Percentiles rank a stretch among this genome's conserved stretches.
phyloP scores from a whole-genome alignment of 2,888 invertebrate genomes.

The Pyrgus malvae region DNA sequence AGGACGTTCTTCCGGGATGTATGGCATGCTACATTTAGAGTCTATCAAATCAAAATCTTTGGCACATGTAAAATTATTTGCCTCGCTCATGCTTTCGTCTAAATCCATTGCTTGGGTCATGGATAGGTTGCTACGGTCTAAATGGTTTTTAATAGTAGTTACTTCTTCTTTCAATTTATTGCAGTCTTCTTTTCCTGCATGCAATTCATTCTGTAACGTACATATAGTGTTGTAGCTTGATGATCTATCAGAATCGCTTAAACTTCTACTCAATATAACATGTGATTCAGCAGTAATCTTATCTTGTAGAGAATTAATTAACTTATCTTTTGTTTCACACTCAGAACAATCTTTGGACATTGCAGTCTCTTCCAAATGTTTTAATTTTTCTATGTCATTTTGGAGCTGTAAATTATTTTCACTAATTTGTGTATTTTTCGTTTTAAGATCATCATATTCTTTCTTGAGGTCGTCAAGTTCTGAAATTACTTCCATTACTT shows the following conservation, averaged over 20 bases:
- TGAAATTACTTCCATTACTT: slow-evolving; percentile 81
- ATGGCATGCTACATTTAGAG: slow-evolving; percentile 44
- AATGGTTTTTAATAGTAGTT: slow-evolving; percentile 67
- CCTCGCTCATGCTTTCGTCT: slow-evolving; percentile 59
- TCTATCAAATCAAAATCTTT: slow-evolving; percentile 43
- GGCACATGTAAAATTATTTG: slow-evolving; percentile 44
- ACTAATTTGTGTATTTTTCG: slow-evolving; percentile 42
- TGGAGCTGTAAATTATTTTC: slow-evolving; percentile 45
- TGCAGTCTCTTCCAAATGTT: slow-evolving; percentile 22
- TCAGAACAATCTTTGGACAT: slow-evolving; percentile 40
- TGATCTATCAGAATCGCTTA: slow-evolving; percentile 63
- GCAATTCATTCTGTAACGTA: slow-evolving; percentile 65
- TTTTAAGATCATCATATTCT: slow-evolving; percentile 52
- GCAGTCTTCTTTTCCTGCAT: slow-evolving; percentile 69
- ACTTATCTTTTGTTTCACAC: slow-evolving; percentile 48
- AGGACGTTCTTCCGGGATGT: slow-evolving; percentile 49
- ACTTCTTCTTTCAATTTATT: slow-evolving; percentile 68
- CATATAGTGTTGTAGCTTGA: slow-evolving; percentile 66
- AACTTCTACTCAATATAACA: slow-evolving; percentile 58
- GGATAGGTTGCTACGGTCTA: slow-evolving; percentile 59
- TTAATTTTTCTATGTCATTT: slow-evolving; percentile 33
- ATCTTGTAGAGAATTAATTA: slow-evolving; percentile 40
- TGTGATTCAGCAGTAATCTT: slow-evolving; percentile 39
- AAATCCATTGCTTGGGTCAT: slow-evolving; percentile 55
- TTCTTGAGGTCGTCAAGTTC: slow-evolving; percentile 75